A percentile compares a stretch with the other conserved stretches of the same genome.
Evolutionary conservation across 2,113 vertebrate species (phyloP).

Genomic region (Mellivora capensis): DNA sequence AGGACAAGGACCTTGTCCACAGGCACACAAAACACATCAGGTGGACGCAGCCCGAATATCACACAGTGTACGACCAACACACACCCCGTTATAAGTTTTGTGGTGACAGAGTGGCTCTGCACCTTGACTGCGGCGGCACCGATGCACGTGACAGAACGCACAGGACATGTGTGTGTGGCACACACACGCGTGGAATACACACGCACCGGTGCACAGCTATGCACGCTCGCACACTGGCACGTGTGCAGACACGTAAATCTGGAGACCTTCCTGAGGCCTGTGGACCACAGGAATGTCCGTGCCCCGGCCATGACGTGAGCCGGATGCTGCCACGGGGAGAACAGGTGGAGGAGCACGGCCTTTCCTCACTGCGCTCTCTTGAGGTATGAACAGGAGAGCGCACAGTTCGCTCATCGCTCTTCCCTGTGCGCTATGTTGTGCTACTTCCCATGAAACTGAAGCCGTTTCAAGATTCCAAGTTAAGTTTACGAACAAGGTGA

Average conservation of each 20-base stretch:
- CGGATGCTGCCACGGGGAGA: accelerated
- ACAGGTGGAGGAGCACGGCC: not conserved
- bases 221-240: not conserved
- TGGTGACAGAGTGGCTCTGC: not conserved
- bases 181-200: too few species aligned
- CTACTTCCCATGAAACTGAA: not conserved
- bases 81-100: not conserved
- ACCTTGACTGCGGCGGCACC: not conserved
- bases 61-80: not conserved
- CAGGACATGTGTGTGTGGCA: not conserved
- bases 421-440: not conserved
- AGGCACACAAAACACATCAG: accelerated
- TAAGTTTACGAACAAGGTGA: not conserved
- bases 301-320: accelerated
- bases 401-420: not conserved
- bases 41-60: not conserved
- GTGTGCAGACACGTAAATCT: not conserved
- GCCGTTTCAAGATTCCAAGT: not conserved
- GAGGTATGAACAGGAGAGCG: not conserved
- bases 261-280: not conserved
- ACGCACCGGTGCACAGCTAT: too few species aligned
- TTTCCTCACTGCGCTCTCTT: accelerated
- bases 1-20: not conserved
- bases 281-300: accelerated
- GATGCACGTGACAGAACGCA: not conserved